A percentile compares a stretch with the other conserved stretches of the same genome.
Evolutionary conservation across 2,797 vertebrate species (phyloP).

Genomic region (Phataginus tricuspis): DNA sequence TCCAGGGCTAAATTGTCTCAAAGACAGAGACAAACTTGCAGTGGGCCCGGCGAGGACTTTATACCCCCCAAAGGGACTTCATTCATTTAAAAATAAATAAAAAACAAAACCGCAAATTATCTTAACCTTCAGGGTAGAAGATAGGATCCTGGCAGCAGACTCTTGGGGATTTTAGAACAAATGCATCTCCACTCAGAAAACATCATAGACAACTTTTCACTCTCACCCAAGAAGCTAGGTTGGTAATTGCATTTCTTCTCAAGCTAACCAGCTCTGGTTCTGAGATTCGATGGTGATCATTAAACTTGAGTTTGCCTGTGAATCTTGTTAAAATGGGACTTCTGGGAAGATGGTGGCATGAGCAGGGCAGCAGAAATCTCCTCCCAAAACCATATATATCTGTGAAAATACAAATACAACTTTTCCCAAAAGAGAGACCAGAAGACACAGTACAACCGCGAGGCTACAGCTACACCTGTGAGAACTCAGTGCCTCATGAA

Average conservation of each 20-base stretch:
- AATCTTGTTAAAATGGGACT: neutral
- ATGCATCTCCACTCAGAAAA: neutral
- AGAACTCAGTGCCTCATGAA: too few relatives aligned
- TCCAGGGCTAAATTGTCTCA: neutral
- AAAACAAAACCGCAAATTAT: neutral
- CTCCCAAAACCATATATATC: too few relatives aligned
- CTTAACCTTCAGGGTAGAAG: neutral
- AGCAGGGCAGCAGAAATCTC: too few relatives aligned
- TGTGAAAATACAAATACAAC: too few relatives aligned
- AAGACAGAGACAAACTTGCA: neutral
- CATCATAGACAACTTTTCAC: neutral
- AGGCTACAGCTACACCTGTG: too few relatives aligned
- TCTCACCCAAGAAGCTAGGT: neutral
- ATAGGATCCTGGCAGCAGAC: neutral
- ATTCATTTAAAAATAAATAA: neutral
- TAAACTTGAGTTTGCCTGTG: neutral
- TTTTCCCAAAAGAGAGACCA: too few relatives aligned
- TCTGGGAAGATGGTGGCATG: too few relatives aligned
- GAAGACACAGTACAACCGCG: too few relatives aligned
- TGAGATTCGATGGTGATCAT: neutral
- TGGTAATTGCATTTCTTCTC: neutral
- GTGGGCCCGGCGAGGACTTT: neutral
- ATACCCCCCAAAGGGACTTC: neutral
- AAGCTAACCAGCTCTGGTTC: neutral
- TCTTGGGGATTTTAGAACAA: neutral